A percentile compares a stretch with the other conserved stretches of the same genome.
Evolutionary conservation across 2,113 vertebrate genomes (phyloP).

Genomic region (Oenanthe melanoleuca): DNA sequence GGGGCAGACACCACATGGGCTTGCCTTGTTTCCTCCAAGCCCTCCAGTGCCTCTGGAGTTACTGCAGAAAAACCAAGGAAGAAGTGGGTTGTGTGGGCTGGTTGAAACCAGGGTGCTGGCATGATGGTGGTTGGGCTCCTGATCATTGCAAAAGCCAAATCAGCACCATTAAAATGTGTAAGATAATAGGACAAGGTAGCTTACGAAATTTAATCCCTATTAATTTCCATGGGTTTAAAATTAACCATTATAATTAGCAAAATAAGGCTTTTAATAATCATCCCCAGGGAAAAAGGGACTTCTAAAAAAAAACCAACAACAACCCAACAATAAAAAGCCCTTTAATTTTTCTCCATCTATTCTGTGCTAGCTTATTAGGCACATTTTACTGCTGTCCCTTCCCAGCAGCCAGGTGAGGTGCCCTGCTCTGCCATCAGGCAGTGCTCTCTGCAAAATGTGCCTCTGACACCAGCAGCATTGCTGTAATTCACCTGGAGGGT

Average conservation of each 20-base stretch:
- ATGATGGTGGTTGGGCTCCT: too few species aligned
- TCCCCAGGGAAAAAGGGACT: neutral
- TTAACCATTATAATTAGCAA: conserved; percentile 5
- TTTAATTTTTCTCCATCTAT: neutral
- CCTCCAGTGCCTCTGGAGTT: fast-evolving
- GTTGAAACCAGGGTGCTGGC: neutral
- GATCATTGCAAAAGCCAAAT: neutral
- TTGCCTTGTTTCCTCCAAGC: neutral
- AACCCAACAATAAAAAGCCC: neutral
- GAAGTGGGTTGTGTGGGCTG: neutral
- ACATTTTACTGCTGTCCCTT: neutral
- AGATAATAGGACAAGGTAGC: neutral
- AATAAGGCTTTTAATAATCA: neutral
- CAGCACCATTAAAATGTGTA: fast-evolving
- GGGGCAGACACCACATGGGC: fast-evolving
- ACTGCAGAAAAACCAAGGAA: neutral
- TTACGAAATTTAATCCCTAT: neutral
- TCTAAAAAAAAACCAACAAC: neutral
- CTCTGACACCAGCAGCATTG: neutral
- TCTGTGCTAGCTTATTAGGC: neutral
- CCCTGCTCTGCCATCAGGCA: neutral
- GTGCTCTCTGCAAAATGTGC: neutral
- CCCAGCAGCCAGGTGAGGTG: neutral
- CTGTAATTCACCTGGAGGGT: neutral
- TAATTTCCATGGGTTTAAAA: neutral